Evolutionary conservation across 1,140 invertebrate genomes (phyloP).

Genomic region (Calephelis virginiensis): DNA sequence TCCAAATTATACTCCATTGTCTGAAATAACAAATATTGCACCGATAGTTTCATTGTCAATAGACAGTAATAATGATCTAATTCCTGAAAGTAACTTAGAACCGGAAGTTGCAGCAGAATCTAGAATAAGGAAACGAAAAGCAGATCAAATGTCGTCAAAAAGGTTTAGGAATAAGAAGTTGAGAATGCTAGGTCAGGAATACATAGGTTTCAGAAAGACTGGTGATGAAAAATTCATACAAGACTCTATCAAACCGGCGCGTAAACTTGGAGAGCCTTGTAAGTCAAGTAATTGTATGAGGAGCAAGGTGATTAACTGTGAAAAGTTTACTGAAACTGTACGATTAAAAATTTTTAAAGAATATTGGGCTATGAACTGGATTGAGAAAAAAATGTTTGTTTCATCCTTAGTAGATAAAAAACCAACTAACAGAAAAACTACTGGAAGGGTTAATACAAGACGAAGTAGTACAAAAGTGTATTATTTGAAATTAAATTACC

Average conservation of each 20-base stretch:
- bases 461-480: too few relatives aligned
- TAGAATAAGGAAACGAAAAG: constrained; percentile 19
- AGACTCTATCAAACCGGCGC: constrained; percentile 20
- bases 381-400: too few relatives aligned
- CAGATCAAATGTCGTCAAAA: too few relatives aligned
- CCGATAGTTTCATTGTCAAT: constrained; percentile 3
- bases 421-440: neutral
- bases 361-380: too few relatives aligned
- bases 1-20: constrained; percentile 25
- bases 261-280: constrained; percentile 18
- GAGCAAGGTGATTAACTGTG: constrained; percentile 21
- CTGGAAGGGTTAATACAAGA: too few relatives aligned
- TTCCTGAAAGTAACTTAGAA: constrained; percentile 19
- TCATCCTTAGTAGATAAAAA: constrained; percentile 9
- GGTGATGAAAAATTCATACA: constrained; percentile 22
- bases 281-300: constrained; percentile 16
- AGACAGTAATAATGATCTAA: constrained; percentile 7
- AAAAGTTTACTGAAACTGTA: constrained; percentile 23
- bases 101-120: constrained; percentile 21
- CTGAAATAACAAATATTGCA: constrained; percentile 26
- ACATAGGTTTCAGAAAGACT: constrained; percentile 18
- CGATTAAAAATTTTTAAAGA: constrained; percentile 25
- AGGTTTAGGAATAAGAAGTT: neutral
- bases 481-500: too few relatives aligned
- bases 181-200: constrained; percentile 23